Conservation (phyloP, 1,140 invertebrate species). For the Megalonaias nervosa region DNA sequence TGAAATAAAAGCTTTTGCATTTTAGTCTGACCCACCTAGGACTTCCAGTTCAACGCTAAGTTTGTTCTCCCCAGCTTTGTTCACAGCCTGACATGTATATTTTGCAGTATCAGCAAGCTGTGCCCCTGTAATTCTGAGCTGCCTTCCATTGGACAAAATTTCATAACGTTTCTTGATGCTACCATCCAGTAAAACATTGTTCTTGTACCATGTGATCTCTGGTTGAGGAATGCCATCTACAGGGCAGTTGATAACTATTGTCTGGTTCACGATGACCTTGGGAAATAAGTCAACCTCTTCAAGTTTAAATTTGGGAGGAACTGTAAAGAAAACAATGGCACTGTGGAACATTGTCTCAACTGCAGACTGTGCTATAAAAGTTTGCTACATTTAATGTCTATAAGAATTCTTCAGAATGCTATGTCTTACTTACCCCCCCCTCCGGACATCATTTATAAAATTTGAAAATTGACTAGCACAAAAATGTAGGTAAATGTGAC, state of each 20-base stretch:
- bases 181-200: slow-evolving; percentile 47
- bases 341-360: no score
- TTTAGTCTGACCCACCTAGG: slow-evolving; percentile 61
- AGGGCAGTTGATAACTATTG: slow-evolving; percentile 70
- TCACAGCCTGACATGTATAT: slow-evolving; percentile 67
- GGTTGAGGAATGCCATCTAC: slow-evolving; percentile 72
- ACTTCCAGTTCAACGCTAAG: slow-evolving; percentile 70
- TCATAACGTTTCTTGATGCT: slow-evolving; percentile 46
- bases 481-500: no score
- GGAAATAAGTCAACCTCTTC: slow-evolving; percentile 55
- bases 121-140: slow-evolving; percentile 56
- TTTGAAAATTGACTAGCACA: no score
- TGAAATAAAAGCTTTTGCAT: no score
- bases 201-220: slow-evolving; percentile 72
- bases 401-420: no score
- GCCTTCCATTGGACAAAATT: slow-evolving; percentile 53
- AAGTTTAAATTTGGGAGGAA: slow-evolving; percentile 59
- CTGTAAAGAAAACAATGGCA: slow-evolving; percentile 47
- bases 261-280: slow-evolving; percentile 68
- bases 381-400: no score
- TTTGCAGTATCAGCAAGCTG: slow-evolving; percentile 49
- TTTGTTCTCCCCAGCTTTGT: slow-evolving; percentile 68
- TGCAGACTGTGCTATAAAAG: no score
- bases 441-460: no score
- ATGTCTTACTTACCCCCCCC: no score